A percentile compares a stretch with the other conserved stretches of the same genome.
Evolutionary conservation across 1,140 invertebrate genomes (phyloP).

Genomic region (Rhopalosiphum maidis): DNA sequence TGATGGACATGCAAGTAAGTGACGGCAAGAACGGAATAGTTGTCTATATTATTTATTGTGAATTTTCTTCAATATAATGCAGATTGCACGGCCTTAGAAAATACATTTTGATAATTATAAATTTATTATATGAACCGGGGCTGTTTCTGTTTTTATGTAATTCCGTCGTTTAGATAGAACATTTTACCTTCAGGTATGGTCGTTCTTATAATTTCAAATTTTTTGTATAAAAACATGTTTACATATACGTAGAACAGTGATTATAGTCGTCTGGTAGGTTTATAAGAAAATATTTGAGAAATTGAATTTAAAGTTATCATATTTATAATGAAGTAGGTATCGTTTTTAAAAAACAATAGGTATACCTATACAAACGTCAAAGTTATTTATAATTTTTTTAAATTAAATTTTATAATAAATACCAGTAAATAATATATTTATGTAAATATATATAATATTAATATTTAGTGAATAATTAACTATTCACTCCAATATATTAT

Average conservation of each 20-base stretch:
- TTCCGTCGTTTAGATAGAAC: neutral
- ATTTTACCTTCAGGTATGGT: neutral
- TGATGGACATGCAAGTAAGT: constrained; percentile 44
- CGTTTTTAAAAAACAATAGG: neutral
- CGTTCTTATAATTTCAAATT: neutral
- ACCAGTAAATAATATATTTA: no score
- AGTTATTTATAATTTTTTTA: neutral
- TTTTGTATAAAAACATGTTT: neutral
- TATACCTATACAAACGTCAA: neutral
- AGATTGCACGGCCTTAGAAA: neutral
- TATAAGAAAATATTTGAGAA: neutral
- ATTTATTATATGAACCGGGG: neutral
- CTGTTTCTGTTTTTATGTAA: neutral
- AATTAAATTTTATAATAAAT: neutral
- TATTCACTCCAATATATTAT: no score
- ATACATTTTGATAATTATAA: neutral
- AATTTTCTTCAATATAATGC: neutral
- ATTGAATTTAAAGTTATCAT: neutral
- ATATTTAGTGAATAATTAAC: no score
- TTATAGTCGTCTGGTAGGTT: neutral
- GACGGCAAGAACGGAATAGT: neutral
- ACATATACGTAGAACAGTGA: neutral
- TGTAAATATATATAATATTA: no score
- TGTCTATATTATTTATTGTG: neutral
- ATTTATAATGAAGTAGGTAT: neutral